Evolutionary conservation across 2,113 vertebrate species (phyloP).

Genomic region (Danionella cerebrum): DNA sequence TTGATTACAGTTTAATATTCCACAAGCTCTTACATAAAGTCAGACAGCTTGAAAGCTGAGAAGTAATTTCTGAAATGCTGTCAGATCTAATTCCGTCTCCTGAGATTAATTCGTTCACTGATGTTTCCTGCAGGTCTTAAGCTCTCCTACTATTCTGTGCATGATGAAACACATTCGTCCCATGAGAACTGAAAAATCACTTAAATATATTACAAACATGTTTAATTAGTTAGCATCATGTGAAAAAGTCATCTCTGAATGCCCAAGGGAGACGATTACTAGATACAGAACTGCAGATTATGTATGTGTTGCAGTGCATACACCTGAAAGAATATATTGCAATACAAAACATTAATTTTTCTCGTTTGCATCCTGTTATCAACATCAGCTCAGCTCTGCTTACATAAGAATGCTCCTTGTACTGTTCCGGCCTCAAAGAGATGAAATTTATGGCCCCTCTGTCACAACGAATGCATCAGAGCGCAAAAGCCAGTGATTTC

Average conservation of each 20-base stretch:
- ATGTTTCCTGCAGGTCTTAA: neutral
- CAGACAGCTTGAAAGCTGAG: neutral
- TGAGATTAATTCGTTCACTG: neutral
- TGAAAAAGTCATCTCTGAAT: neutral
- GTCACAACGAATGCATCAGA: constrained; percentile 54
- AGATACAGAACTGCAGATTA: neutral
- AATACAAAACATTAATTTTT: constrained; percentile 3
- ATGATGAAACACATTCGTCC: neutral
- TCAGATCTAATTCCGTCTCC: constrained; percentile 5
- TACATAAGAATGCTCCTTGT: constrained; percentile 60
- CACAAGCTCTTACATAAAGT: neutral
- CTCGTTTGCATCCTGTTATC: constrained; percentile 37
- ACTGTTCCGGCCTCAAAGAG: constrained; percentile 49
- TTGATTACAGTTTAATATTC: neutral
- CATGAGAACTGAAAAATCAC: neutral
- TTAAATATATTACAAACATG: no score
- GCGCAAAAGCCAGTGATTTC: no score
- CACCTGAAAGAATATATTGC: neutral
- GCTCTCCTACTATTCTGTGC: neutral
- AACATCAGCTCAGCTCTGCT: constrained; percentile 32
- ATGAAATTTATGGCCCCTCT: constrained; percentile 45
- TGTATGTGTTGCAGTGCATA: no score
- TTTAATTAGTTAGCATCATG: neutral
- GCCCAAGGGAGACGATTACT: neutral
- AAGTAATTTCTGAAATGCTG: neutral